Evolutionary conservation across 2,797 vertebrate species (phyloP).

Genomic region (Eulemur albifrons): DNA sequence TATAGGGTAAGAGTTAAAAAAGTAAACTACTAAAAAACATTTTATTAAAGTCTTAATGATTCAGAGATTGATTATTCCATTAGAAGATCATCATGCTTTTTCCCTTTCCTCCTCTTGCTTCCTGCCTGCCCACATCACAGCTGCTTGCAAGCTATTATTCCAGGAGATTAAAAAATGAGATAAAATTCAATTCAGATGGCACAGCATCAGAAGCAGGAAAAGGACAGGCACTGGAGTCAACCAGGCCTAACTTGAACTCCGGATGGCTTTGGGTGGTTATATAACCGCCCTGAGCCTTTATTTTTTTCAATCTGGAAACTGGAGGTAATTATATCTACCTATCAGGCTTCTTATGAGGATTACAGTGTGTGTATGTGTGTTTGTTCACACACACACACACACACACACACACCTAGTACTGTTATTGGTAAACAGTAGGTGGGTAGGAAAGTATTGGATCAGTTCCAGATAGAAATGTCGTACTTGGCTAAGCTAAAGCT

Average conservation of each 20-base stretch:
- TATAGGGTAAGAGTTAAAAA: conserved; percentile 64
- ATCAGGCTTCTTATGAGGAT: background rate
- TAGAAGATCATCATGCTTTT: conserved; percentile 56
- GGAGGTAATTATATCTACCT: background rate
- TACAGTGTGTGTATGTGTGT: background rate
- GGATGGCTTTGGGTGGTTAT: background rate
- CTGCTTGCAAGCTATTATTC: conserved; percentile 69
- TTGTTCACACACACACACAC: background rate
- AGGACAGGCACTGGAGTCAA: background rate
- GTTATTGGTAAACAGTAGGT: background rate
- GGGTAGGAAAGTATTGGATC: background rate
- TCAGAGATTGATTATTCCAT: conserved; percentile 75
- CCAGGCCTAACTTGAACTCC: background rate
- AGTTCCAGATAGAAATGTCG: background rate
- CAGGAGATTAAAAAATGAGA: conserved; percentile 63
- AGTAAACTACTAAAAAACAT: conserved; percentile 52
- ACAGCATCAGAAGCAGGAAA: background rate
- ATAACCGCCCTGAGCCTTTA: background rate
- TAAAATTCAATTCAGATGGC: conserved; percentile 48
- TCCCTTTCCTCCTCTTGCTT: conserved; percentile 63
- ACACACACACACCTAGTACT: background rate
- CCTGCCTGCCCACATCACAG: conserved; percentile 76
- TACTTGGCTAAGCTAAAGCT: background rate
- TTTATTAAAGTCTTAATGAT: conserved; percentile 74
- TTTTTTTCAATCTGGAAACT: conserved; percentile 10